A percentile compares a stretch with the other conserved stretches of the same genome.
These are phyloP conservation scores for Salpingus planirostris DNA, from an alignment of 2,888 invertebrate genomes.

Conservation along the genomic window DNA sequence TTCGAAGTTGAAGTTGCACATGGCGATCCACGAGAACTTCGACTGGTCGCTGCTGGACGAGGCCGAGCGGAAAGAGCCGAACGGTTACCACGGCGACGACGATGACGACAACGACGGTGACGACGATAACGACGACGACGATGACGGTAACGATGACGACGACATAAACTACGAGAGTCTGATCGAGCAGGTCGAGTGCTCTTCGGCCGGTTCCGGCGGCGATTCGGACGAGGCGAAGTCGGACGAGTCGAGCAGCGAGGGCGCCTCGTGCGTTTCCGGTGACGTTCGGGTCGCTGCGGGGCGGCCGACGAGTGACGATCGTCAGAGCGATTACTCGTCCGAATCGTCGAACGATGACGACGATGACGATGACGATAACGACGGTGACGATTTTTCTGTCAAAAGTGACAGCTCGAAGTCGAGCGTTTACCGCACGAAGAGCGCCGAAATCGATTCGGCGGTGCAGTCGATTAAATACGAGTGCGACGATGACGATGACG, in stretches of 20 bases:
- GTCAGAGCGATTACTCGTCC: constrained; percentile 15
- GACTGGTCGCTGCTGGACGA: constrained; percentile 30
- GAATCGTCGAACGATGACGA: constrained; percentile 18
- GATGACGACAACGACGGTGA: too few relatives aligned
- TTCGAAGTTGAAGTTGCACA: constrained; percentile 47
- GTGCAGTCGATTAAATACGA: constrained; percentile 37
- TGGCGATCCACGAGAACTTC: constrained; percentile 48
- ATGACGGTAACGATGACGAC: too few relatives aligned
- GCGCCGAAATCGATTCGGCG: constrained; percentile 36
- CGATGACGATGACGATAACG: constrained; percentile 20
- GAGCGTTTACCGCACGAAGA: constrained; percentile 23
- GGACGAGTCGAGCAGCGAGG: constrained; percentile 11
- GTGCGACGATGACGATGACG: constrained; percentile 20
- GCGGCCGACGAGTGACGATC: constrained; percentile 20
- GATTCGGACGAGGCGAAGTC: constrained; percentile 8
- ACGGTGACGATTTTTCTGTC: constrained; percentile 5
- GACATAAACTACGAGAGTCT: constrained; percentile 35
- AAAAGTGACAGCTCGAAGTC: constrained; percentile 5
- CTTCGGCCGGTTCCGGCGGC: constrained; percentile 19
- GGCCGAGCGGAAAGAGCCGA: constrained; percentile 12
- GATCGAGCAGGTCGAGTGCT: constrained; percentile 33
- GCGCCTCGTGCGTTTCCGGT: constrained; percentile 9
- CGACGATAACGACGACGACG: too few relatives aligned
- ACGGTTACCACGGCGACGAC: too few relatives aligned
- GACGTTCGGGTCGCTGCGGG: constrained; percentile 14